These are phyloP conservation scores for Plectus sambesii DNA, from an alignment of 1,140 invertebrate genomes.

Conservation along the genomic window DNA sequence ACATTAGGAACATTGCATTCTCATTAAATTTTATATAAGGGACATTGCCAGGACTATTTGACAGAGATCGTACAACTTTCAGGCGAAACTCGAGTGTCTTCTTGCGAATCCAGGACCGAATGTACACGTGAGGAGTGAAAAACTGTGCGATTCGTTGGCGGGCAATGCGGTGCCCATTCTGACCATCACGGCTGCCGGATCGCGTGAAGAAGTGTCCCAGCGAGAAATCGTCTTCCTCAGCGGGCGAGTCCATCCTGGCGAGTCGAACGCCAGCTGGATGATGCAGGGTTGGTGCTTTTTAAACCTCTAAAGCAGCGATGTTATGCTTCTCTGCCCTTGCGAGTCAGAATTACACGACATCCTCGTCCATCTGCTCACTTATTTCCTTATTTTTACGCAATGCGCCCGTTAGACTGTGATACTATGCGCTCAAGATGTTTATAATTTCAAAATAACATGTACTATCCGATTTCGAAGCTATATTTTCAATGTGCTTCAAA, in stretches of 20 bases:
- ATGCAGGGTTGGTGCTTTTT: conserved; percentile 76
- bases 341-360: conserved; percentile 20
- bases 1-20: too few species aligned
- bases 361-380: conserved; percentile 1
- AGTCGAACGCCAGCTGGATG: conserved; percentile 76
- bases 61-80: conserved; percentile 57
- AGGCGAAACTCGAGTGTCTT: conserved; percentile 51
- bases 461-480: neutral
- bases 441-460: too few species aligned
- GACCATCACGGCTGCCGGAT: conserved; percentile 65
- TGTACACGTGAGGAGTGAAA: conserved; percentile 55
- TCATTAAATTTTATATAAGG: too few species aligned
- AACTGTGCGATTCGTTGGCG: conserved; percentile 65
- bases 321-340: conserved; percentile 10
- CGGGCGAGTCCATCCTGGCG: conserved; percentile 72
- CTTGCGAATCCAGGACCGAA: conserved; percentile 15
- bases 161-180: conserved; percentile 71
- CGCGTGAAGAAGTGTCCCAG: conserved; percentile 56
- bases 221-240: conserved; percentile 56
- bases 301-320: too few species aligned
- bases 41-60: conserved; percentile 17
- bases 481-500: too few species aligned
- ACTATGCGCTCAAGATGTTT: too few species aligned
- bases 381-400: neutral
- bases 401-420: neutral